Conservation (phyloP, 2,797 vertebrate species). For the Podargus strigoides region DNA sequence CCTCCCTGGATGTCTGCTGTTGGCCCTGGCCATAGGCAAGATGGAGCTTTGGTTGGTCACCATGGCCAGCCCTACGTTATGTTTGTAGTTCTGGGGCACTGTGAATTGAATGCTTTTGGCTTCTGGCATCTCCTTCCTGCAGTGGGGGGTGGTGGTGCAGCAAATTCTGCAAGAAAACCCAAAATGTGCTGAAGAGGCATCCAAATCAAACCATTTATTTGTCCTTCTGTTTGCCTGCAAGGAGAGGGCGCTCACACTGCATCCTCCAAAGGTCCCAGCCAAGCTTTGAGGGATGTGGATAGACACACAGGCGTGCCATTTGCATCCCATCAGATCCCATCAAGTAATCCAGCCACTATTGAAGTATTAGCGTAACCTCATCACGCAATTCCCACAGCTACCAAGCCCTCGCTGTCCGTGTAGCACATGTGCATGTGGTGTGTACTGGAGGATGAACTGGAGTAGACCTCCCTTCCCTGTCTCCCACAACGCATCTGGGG, state of each 20-base stretch:
- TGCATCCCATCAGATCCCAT: background rate
- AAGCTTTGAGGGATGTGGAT: background rate
- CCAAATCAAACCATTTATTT: background rate
- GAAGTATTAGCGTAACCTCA: background rate
- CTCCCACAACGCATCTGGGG: background rate
- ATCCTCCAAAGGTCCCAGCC: background rate
- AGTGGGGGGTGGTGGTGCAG: background rate
- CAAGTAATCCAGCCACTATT: background rate
- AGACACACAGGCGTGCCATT: background rate
- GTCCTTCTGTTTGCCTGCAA: background rate
- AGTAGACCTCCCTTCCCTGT: background rate
- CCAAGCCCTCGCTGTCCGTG: background rate
- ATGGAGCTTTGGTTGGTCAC: background rate
- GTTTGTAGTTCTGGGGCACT: background rate
- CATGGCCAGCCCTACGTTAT: accelerated
- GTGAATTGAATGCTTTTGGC: background rate
- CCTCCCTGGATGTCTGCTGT: background rate
- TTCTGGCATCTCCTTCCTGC: background rate
- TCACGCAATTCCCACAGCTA: background rate
- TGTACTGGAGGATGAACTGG: background rate
- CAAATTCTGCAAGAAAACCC: background rate
- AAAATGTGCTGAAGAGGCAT: background rate
- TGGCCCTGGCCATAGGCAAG: background rate
- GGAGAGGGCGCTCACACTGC: background rate
- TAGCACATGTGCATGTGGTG: background rate